Base-by-base conservation (phyloP, 2,113 vertebrate species). In the Zonotrichia leucophrys region DNA sequence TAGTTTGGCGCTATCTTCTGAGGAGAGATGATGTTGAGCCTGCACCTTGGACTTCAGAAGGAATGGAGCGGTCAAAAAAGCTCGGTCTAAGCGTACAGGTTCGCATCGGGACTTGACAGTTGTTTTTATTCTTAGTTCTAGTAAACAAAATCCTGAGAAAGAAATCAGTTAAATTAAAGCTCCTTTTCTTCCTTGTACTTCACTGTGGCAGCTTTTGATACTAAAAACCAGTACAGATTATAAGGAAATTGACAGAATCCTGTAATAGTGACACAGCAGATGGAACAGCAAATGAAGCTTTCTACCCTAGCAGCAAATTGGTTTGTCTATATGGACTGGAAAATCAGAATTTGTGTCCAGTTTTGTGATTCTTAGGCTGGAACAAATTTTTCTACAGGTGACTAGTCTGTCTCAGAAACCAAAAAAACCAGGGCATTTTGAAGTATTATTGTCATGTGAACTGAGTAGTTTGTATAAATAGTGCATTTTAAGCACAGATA, bases 1-100 rank as follows among this genome's bases (percentile, higher is more conserved):
- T 99, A 94, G 99, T 99, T 90, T 99, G 99, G 99, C 98, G 99
- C 41, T 99, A 99, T 94, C 98, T 99, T 95, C 97, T 99, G 97
- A 98, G 99, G 95, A 98, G 99, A 87, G 99, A 99, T 82, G 99
- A 99, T n/a, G 75, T 98, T 89, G 99, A 99, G 80, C 99, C 99
- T 64, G 99, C 99, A 9, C 99, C 99, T 19, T 99, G 99, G 99
- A 99, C 99, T 12, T 98, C 99, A 19, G 99, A 99, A 97, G 99
- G 99, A 89, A 97, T 98, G 44, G 99, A 99, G 63, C 96, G 99
- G 55, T 99, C 98, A 92, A 98, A 99, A 90, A 99, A 99, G 96
- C 97, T 99, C 60, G 99, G 99, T 70, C 98, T 99, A 4, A 97
- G 98, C 11, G 98, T 99, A 84, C 99, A 99, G 99, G 99, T 99